Evolutionary conservation across 2,888 invertebrate genomes (phyloP).

Genomic region (Biston stratarius): DNA sequence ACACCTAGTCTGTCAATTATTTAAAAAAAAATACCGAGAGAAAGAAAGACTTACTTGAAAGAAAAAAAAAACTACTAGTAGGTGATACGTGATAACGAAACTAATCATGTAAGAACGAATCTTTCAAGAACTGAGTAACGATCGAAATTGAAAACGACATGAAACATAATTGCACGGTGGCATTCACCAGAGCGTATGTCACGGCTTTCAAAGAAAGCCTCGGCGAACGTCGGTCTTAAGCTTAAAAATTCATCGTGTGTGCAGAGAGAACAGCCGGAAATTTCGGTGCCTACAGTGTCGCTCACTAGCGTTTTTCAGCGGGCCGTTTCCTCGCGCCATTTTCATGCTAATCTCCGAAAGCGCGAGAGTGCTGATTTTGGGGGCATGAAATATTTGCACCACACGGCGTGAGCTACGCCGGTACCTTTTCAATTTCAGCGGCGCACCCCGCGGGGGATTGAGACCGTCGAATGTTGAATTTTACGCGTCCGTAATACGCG

Average conservation of each 20-base stretch:
- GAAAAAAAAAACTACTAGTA: no score
- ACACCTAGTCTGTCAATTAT: no score
- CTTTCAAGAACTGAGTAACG: conserved; percentile 37
- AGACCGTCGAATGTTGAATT: conserved; percentile 67
- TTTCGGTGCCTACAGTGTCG: conserved; percentile 53
- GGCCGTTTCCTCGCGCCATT: conserved; percentile 71
- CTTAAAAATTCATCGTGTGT: conserved; percentile 62
- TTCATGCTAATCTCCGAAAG: conserved; percentile 76
- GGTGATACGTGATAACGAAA: no score
- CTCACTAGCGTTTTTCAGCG: conserved; percentile 53
- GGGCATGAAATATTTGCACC: conserved; percentile 77
- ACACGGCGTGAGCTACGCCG: conserved; percentile 53
- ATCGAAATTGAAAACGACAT: conserved; percentile 33
- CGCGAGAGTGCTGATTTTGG: conserved; percentile 71
- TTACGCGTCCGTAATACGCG: conserved; percentile 62
- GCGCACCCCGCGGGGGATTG: conserved; percentile 61
- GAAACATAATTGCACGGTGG: conserved; percentile 38
- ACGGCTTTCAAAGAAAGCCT: conserved; percentile 36
- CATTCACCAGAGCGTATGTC: conserved; percentile 37
- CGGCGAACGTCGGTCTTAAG: conserved; percentile 59
- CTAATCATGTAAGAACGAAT: conserved; percentile 17
- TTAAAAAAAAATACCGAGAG: no score
- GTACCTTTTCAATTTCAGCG: conserved; percentile 75
- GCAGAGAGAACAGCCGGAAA: conserved; percentile 60
- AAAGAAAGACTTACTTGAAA: no score